phyloP scores from a whole-genome alignment of 2,888 invertebrate species.

The Cyaniris semiargus region DNA sequence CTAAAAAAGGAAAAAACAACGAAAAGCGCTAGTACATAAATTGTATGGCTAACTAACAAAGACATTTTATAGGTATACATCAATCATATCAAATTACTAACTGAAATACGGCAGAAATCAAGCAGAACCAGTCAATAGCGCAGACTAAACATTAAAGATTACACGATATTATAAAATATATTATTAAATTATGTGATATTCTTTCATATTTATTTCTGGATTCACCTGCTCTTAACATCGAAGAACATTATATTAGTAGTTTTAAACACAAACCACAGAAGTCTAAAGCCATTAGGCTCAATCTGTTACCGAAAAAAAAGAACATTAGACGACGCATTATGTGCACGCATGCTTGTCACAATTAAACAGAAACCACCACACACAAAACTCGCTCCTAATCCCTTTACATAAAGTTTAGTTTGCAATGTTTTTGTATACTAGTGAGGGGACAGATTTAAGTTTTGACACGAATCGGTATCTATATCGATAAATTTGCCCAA shows the following conservation, averaged over 20 bases:
- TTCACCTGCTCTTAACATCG: slow-evolving; percentile 13
- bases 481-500: slow-evolving; percentile 42
- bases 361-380: slow-evolving; percentile 39
- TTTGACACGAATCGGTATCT: slow-evolving; percentile 39
- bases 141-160: background rate
- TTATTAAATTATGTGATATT: background rate
- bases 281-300: slow-evolving; percentile 41
- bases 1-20: background rate
- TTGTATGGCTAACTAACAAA: too few species aligned
- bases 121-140: too few species aligned
- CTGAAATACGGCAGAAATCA: too few species aligned
- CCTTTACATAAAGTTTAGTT: background rate
- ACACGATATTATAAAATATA: background rate
- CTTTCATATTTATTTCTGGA: slow-evolving; percentile 21
- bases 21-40: too few species aligned
- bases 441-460: slow-evolving; percentile 35
- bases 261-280: slow-evolving; percentile 40
- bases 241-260: slow-evolving; percentile 27
- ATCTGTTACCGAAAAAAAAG: slow-evolving; percentile 42
- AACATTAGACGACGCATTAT: slow-evolving; percentile 42
- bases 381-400: slow-evolving; percentile 12
- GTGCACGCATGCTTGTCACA: slow-evolving; percentile 45
- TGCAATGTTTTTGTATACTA: slow-evolving; percentile 28
- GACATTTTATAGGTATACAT: too few species aligned
- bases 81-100: too few species aligned